phyloP scores from a whole-genome alignment of 1,140 invertebrate genomes.

The Zaprionus kolodkinae region DNA sequence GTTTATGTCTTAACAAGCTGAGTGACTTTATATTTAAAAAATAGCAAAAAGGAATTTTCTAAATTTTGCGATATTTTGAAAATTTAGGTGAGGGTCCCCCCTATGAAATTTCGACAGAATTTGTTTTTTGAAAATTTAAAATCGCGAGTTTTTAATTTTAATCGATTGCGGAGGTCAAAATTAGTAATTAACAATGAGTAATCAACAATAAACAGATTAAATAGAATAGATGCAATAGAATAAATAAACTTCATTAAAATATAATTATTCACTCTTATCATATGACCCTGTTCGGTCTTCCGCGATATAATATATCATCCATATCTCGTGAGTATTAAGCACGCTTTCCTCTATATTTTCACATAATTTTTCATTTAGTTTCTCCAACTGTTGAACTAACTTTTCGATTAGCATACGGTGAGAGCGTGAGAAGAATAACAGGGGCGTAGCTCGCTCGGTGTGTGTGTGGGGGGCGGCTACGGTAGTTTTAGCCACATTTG shows the following conservation, averaged over 20 bases:
- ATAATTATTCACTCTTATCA: background rate
- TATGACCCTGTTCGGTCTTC: background rate
- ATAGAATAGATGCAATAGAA: background rate
- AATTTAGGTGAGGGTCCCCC: no score
- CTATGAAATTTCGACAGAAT: no score
- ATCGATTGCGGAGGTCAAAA: no score
- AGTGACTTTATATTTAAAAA: no score
- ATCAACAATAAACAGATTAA: no score
- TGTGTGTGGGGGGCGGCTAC: background rate
- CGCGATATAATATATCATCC: constrained; percentile 2
- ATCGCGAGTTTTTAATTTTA: no score
- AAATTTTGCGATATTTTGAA: no score
- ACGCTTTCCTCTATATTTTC: background rate
- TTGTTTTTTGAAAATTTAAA: no score
- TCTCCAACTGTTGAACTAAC: constrained; percentile 37
- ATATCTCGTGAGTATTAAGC: background rate
- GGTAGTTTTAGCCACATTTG: constrained; percentile 55
- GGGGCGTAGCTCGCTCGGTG: background rate
- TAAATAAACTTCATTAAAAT: background rate
- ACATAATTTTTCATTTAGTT: constrained; percentile 11
- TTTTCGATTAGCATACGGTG: constrained; percentile 44
- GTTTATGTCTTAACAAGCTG: no score
- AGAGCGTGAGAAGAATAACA: background rate
- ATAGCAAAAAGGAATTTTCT: no score
- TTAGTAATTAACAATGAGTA: no score